Conservation (phyloP, 2,888 invertebrate species). For the Lacanobia oleracea region DNA sequence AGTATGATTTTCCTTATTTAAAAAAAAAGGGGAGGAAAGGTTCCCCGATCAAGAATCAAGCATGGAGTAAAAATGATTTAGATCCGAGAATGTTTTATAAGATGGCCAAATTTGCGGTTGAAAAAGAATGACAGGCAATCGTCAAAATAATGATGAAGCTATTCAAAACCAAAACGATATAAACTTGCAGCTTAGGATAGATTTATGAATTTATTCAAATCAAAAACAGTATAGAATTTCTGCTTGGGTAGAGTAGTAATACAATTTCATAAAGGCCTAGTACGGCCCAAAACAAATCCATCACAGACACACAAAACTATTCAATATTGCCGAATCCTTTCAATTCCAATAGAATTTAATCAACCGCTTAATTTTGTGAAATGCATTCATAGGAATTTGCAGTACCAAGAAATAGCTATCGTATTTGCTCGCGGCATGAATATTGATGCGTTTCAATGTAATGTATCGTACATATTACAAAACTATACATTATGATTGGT, state of each 20-base stretch:
- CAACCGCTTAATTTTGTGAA: conserved; percentile 26
- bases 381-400: conserved; percentile 31
- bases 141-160: too few relatives aligned
- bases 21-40: too few relatives aligned
- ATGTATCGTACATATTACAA: conserved; percentile 18
- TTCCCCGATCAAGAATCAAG: too few relatives aligned
- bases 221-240: too few relatives aligned
- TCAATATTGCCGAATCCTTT: conserved; percentile 7
- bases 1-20: too few relatives aligned
- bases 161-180: too few relatives aligned
- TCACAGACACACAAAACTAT: neutral
- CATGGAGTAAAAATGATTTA: too few relatives aligned
- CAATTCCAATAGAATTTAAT: conserved; percentile 25
- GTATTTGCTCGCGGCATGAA: conserved; percentile 39
- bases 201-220: too few relatives aligned
- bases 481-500: neutral
- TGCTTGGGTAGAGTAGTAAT: neutral
- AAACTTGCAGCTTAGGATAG: too few relatives aligned
- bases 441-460: conserved; percentile 44
- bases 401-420: conserved; percentile 21
- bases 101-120: too few relatives aligned
- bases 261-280: neutral
- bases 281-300: neutral
- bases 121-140: too few relatives aligned
- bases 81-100: too few relatives aligned